Conservation (phyloP, 2,797 vertebrate genomes). For the Spea hammondii region DNA sequence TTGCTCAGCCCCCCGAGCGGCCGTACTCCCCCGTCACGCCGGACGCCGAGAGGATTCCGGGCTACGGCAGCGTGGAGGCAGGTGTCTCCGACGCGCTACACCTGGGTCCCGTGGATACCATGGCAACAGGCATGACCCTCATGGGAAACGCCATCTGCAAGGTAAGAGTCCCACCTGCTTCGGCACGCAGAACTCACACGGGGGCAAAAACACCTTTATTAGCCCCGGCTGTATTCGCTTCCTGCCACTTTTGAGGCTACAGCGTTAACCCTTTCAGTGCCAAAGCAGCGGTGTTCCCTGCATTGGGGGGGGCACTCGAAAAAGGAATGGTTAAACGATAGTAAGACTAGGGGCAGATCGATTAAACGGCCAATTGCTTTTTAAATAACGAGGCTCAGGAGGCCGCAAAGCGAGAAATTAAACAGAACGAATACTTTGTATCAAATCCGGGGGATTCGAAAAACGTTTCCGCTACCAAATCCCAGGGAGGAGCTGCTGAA, state of each 20-base stretch:
- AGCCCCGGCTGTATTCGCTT: neutral
- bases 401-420: no score
- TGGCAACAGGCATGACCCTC: constrained; percentile 57
- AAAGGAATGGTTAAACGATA: no score
- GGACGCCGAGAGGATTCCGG: constrained; percentile 63
- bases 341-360: no score
- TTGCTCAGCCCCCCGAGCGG: constrained; percentile 43
- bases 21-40: constrained; percentile 64
- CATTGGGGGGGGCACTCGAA: no score
- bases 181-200: neutral
- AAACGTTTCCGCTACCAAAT: no score
- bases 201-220: neutral
- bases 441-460: no score
- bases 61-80: constrained; percentile 56
- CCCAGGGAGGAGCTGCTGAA: no score
- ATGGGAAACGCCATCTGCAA: constrained; percentile 67
- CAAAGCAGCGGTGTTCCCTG: no score
- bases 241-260: neutral
- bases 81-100: constrained; percentile 59
- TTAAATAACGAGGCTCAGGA: no score
- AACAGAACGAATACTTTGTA: no score
- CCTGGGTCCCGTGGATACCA: constrained; percentile 57
- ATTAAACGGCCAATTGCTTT: no score
- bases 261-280: no score
- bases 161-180: constrained; percentile 58